A percentile compares a stretch with the other conserved stretches of the same genome.
phyloP scores from a whole-genome alignment of 2,797 vertebrate genomes.

The Chanos chanos region DNA sequence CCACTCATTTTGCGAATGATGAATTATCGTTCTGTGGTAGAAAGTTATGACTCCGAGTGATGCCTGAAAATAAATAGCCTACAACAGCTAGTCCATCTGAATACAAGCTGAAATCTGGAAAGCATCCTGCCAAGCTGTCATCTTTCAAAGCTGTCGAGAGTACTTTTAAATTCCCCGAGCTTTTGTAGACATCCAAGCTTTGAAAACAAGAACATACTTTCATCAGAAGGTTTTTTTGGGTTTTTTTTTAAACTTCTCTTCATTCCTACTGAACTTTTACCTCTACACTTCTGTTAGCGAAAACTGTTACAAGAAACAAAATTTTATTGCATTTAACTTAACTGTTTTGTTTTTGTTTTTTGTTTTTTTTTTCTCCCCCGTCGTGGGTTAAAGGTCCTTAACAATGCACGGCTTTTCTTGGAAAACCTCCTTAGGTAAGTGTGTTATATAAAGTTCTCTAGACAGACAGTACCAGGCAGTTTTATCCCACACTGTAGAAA shows the following conservation, averaged over 20 bases:
- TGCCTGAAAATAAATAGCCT: constrained; percentile 47
- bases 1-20: constrained; percentile 34
- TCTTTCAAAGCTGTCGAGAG: constrained; percentile 38
- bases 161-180: constrained; percentile 39
- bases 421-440: constrained; percentile 91
- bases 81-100: constrained; percentile 46
- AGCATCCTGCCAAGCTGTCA: constrained; percentile 26
- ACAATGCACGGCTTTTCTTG: constrained; percentile 87
- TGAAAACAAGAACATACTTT: constrained; percentile 52
- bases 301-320: too few species aligned
- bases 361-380: constrained; percentile 11
- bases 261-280: too few species aligned
- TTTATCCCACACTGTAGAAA: background rate
- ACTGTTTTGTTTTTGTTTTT: too few species aligned
- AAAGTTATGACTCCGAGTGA: constrained; percentile 31
- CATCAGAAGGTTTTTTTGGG: constrained; percentile 33
- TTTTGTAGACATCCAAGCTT: constrained; percentile 53
- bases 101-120: constrained; percentile 30
- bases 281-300: too few species aligned
- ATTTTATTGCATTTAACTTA: too few species aligned
- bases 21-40: constrained; percentile 38
- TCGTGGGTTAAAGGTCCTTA: constrained; percentile 75
- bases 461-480: background rate
- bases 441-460: background rate
- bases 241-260: constrained; percentile 7